Evolutionary conservation across 2,113 vertebrate species (phyloP).

Genomic region (Anarrhichthys ocellatus): DNA sequence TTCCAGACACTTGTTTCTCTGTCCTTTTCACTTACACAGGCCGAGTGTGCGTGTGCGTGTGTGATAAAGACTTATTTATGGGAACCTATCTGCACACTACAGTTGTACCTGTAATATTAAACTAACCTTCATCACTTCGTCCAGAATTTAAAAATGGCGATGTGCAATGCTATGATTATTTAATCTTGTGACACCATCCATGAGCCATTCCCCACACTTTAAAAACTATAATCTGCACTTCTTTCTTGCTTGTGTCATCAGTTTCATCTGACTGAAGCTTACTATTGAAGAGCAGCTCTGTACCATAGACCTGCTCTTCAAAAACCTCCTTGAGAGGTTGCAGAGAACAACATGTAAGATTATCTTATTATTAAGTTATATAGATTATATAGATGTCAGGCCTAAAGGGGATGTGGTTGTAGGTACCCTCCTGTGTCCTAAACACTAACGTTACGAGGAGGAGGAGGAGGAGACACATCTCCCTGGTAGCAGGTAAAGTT

Average conservation of each 20-base stretch:
- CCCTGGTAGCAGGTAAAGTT: neutral
- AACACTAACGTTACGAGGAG: too few relatives aligned
- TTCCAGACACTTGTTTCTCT: conserved; percentile 71
- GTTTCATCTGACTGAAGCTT: conserved; percentile 32
- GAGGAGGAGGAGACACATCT: neutral
- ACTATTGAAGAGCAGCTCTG: neutral
- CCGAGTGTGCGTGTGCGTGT: neutral
- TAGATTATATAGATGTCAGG: neutral
- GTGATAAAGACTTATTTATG: conserved; percentile 3
- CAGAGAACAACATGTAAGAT: neutral
- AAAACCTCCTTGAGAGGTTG: neutral
- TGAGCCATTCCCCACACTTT: conserved; percentile 2
- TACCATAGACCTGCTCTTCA: neutral
- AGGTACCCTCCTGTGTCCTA: neutral
- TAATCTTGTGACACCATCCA: conserved; percentile 16
- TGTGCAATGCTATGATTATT: conserved; percentile 27
- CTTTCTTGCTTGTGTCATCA: conserved; percentile 31
- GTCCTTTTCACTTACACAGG: conserved; percentile 4
- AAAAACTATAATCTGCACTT: conserved; percentile 52
- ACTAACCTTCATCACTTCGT: neutral
- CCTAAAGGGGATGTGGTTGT: neutral
- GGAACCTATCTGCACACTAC: conserved; percentile 19
- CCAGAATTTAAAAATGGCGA: neutral
- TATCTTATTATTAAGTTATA: neutral
- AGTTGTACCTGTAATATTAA: conserved; percentile 7